A percentile compares a stretch with the other conserved stretches of the same genome.
phyloP scores from a whole-genome alignment of 2,113 vertebrate species.

The Arothron firmamentum region DNA sequence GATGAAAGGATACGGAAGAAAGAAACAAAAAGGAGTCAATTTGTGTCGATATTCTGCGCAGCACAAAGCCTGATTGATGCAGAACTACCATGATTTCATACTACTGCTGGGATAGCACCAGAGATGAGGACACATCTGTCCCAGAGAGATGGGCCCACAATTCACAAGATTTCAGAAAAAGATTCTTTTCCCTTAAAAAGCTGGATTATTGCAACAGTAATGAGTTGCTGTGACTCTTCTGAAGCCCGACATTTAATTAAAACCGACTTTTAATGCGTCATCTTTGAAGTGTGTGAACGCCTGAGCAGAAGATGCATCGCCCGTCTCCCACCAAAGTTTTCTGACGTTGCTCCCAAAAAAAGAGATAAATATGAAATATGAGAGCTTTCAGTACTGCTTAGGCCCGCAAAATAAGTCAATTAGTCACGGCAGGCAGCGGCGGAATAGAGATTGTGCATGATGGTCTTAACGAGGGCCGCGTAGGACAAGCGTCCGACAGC shows the following conservation, averaged over 20 bases:
- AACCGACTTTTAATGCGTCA: neutral
- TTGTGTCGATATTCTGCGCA: constrained; percentile 37
- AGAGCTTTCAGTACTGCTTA: constrained; percentile 69
- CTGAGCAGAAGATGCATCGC: constrained; percentile 18
- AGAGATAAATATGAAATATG: constrained; percentile 71
- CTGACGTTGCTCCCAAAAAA: constrained; percentile 55
- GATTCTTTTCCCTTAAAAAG: neutral
- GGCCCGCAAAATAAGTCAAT: constrained; percentile 72
- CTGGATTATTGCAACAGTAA: too few relatives aligned
- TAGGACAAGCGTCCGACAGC: constrained; percentile 71
- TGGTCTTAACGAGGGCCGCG: constrained; percentile 70
- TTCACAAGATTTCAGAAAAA: neutral
- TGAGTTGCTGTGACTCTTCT: too few relatives aligned
- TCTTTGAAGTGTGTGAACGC: constrained; percentile 10
- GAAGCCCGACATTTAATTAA: constrained; percentile 6
- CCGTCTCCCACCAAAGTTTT: constrained; percentile 40
- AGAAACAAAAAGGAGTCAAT: constrained; percentile 50
- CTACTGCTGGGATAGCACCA: constrained; percentile 17
- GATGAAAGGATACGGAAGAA: constrained; percentile 42
- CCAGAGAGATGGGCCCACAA: constrained; percentile 2
- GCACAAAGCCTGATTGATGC: constrained; percentile 61
- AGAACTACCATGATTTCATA: constrained; percentile 35
- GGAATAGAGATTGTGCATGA: constrained; percentile 70
- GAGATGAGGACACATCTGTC: constrained; percentile 37
- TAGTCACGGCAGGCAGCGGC: constrained; percentile 71